Evolutionary conservation across 1,140 invertebrate species (phyloP).

Genomic region (Goniozus legneri): DNA sequence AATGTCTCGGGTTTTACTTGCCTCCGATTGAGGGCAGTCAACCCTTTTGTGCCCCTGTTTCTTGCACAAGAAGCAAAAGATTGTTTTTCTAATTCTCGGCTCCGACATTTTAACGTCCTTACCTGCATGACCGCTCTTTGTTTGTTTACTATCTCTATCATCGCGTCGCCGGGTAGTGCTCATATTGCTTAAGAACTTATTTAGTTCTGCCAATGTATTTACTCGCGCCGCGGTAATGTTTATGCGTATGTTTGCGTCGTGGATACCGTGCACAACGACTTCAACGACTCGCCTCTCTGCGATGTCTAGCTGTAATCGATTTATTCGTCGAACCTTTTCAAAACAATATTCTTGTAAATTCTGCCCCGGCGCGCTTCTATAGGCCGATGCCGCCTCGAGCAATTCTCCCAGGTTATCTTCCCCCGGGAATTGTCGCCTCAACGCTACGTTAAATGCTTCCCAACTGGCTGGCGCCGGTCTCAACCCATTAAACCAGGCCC

Average conservation of each 20-base stretch:
- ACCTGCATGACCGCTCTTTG: no score
- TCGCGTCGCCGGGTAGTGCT: no score
- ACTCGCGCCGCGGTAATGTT: background rate
- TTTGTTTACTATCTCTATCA: no score
- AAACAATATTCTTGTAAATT: slow-evolving; percentile 10
- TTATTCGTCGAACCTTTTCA: slow-evolving; percentile 13
- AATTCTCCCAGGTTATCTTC: slow-evolving; percentile 14
- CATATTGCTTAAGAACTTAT: slow-evolving; percentile 2
- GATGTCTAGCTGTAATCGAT: slow-evolving; percentile 8
- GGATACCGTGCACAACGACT: slow-evolving; percentile 5
- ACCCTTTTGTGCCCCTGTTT: no score
- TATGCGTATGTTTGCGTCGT: slow-evolving; percentile 1
- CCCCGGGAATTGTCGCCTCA: slow-evolving; percentile 11
- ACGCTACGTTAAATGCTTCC: slow-evolving; percentile 6
- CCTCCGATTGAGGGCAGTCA: no score
- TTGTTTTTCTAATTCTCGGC: no score
- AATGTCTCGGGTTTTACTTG: no score
- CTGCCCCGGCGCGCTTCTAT: slow-evolving; percentile 3
- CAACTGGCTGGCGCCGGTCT: slow-evolving; percentile 3
- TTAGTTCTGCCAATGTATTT: slow-evolving; percentile 4
- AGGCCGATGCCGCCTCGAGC: background rate
- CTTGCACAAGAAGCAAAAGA: no score
- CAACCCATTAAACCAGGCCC: slow-evolving; percentile 10
- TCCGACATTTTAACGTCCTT: no score
- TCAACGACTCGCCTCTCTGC: slow-evolving; percentile 4